A percentile compares a stretch with the other conserved stretches of the same genome.
Evolutionary conservation across 2,113 vertebrate genomes (phyloP).

Genomic region (Chionomys nivalis): DNA sequence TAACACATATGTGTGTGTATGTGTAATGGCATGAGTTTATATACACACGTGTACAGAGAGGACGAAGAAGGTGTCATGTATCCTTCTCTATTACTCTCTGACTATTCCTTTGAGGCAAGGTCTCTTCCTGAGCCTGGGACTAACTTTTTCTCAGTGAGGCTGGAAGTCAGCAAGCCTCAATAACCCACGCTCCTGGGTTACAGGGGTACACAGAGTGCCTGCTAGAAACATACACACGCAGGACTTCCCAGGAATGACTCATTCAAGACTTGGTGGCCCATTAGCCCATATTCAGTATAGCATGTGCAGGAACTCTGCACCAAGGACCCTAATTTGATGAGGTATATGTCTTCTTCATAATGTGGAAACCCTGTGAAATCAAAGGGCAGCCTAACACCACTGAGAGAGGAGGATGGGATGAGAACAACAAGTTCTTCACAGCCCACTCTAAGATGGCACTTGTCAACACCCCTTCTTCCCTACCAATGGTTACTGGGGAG

Average conservation of each 20-base stretch:
- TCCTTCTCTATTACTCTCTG: not conserved
- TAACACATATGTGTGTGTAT: not conserved
- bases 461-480: too few species aligned
- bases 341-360: not conserved
- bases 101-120: not conserved
- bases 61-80: not conserved
- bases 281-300: not conserved
- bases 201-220: not conserved
- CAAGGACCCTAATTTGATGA: not conserved
- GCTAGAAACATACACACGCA: not conserved
- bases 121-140: not conserved
- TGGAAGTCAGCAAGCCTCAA: not conserved
- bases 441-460: too few species aligned
- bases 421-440: too few species aligned
- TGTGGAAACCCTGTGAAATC: not conserved
- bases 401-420: not conserved
- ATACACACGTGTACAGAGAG: not conserved
- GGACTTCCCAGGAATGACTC: not conserved
- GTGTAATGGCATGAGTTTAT: not conserved
- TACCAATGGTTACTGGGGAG: too few species aligned
- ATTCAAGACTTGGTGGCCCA: not conserved
- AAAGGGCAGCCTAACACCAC: not conserved
- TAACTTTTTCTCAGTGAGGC: not conserved
- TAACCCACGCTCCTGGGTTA: not conserved
- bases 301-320: not conserved